phyloP scores from a whole-genome alignment of 2,797 vertebrate species.

The Eulemur coronatus region DNA sequence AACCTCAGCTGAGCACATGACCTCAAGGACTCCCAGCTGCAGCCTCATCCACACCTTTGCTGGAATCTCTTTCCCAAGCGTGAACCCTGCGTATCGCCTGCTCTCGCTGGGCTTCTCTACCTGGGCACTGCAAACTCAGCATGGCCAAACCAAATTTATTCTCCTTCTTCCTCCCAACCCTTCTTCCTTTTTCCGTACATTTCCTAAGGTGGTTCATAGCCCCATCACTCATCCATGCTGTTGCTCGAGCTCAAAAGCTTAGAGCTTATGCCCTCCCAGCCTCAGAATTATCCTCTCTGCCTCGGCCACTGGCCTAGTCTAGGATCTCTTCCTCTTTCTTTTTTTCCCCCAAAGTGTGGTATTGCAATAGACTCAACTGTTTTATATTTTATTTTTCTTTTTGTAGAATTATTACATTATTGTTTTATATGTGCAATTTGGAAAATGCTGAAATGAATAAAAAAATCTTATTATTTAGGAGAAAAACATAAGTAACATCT shows the following conservation, averaged over 20 bases:
- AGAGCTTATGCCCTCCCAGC: no score
- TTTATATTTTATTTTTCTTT: background rate
- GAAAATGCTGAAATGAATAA: background rate
- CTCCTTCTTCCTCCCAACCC: background rate
- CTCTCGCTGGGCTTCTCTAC: background rate
- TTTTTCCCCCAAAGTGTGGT: background rate
- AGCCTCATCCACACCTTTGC: rapidly evolving
- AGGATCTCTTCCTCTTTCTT: background rate
- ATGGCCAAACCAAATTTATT: background rate
- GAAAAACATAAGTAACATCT: background rate
- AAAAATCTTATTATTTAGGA: background rate
- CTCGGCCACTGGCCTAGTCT: background rate
- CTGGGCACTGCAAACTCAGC: background rate
- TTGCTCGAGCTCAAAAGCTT: background rate
- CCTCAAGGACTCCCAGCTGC: background rate
- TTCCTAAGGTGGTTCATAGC: background rate
- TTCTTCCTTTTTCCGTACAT: background rate
- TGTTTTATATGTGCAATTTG: background rate
- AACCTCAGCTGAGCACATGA: background rate
- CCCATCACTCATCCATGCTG: background rate
- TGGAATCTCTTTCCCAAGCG: background rate
- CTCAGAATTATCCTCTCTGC: background rate
- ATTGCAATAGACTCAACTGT: background rate
- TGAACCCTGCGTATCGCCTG: rapidly evolving
- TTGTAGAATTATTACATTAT: background rate